Conservation (phyloP, 92 coral and sea anemone genomes). For the Blastomussa wellsi region DNA sequence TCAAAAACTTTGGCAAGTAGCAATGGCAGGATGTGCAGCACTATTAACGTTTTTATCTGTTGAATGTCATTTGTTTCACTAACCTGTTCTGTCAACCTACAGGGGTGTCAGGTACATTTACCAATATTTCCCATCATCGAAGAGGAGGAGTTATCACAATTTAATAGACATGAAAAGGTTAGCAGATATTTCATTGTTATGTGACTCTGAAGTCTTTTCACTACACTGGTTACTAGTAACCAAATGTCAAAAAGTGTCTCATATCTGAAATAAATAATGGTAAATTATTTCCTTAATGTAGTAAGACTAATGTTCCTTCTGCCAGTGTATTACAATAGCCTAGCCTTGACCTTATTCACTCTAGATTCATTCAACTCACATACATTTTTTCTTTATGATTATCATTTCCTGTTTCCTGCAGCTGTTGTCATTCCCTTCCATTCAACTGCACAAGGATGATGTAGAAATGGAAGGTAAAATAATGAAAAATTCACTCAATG, state of each 20-base stretch:
- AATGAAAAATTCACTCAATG: not conserved
- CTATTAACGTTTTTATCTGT: too few relatives aligned
- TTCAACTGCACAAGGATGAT: not conserved
- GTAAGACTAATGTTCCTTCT: not conserved
- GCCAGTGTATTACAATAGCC: not conserved
- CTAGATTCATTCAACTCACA: not conserved
- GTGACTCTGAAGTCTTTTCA: too few relatives aligned
- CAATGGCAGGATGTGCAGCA: too few relatives aligned
- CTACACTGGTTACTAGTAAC: too few relatives aligned
- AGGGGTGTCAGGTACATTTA: slow-evolving; percentile 41
- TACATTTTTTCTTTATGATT: not conserved
- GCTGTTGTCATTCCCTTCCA: slow-evolving; percentile 21
- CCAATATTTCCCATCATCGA: slow-evolving; percentile 8
- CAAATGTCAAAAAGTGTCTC: too few relatives aligned
- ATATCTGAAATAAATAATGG: not conserved
- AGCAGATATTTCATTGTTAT: not conserved
- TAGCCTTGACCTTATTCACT: not conserved
- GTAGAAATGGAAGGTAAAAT: slow-evolving; percentile 11
- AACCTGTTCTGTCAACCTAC: not conserved
- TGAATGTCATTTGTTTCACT: not conserved
- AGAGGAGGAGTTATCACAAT: not conserved
- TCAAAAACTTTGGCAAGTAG: too few relatives aligned
- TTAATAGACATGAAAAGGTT: slow-evolving; percentile 23
- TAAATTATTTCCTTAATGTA: not conserved
- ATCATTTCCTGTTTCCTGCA: not conserved